Evolutionary conservation across 1,140 invertebrate species (phyloP).

Genomic region (Drosophila pachea): DNA sequence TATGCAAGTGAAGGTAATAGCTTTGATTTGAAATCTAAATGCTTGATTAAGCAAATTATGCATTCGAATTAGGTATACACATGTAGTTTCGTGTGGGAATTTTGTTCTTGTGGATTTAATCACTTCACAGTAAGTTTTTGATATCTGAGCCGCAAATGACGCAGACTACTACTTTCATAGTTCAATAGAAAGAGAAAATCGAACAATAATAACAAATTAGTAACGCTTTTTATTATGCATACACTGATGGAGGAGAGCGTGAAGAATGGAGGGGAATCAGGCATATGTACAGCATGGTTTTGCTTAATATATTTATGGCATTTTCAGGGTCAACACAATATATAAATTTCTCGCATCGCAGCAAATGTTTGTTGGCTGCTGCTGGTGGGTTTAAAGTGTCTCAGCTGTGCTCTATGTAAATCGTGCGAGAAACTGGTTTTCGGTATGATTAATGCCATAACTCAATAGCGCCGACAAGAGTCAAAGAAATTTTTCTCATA

Average conservation of each 20-base stretch:
- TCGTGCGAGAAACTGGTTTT: constrained; percentile 63
- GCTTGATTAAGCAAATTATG: background rate
- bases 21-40: background rate
- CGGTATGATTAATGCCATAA: constrained; percentile 73
- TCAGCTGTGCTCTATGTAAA: constrained; percentile 67
- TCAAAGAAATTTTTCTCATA: constrained; percentile 54
- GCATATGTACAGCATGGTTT: constrained; percentile 62
- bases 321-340: constrained; percentile 66
- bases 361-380: constrained; percentile 67
- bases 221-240: constrained; percentile 53
- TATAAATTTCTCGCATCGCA: constrained; percentile 53
- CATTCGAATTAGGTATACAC: too few relatives aligned
- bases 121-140: constrained; percentile 18
- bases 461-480: constrained; percentile 52
- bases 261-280: constrained; percentile 6
- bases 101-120: background rate
- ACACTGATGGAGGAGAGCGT: background rate
- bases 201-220: constrained; percentile 51
- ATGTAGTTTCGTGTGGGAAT: background rate
- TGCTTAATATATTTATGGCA: constrained; percentile 76
- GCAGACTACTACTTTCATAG: constrained; percentile 46
- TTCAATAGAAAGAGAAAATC: constrained; percentile 59
- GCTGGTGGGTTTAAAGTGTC: constrained; percentile 69
- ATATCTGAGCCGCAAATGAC: constrained; percentile 34
- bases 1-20: background rate